phyloP scores from a whole-genome alignment of 2,888 invertebrate genomes.

The Luperina testacea region DNA sequence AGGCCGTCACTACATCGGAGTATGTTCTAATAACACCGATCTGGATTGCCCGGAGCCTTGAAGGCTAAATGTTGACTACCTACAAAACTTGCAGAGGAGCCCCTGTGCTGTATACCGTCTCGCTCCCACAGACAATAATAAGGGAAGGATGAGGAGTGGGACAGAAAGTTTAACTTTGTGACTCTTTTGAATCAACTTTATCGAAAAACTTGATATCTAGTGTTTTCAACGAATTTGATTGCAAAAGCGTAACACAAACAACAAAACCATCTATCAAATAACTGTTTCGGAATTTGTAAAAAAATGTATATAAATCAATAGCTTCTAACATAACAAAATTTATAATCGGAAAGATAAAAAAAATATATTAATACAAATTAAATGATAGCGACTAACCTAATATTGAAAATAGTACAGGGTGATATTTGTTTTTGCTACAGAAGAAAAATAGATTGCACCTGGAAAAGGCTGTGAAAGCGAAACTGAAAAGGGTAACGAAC shows the following conservation, averaged over 20 bases:
- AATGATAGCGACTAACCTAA: constrained; percentile 68
- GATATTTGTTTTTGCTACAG: constrained; percentile 89
- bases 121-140: neutral
- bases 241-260: neutral
- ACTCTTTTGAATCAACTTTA: constrained; percentile 21
- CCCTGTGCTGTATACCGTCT: neutral
- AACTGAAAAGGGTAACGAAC: constrained; percentile 88
- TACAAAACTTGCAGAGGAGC: constrained; percentile 3
- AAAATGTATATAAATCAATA: constrained; percentile 46
- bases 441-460: constrained; percentile 90
- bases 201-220: neutral
- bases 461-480: constrained; percentile 89
- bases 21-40: neutral
- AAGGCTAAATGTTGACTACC: constrained; percentile 6
- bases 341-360: constrained; percentile 24
- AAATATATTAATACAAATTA: constrained; percentile 32
- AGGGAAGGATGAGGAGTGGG: neutral
- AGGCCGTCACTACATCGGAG: neutral
- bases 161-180: neutral
- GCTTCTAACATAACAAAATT: constrained; percentile 7
- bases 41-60: neutral
- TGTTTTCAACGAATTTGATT: neutral
- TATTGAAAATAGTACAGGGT: constrained; percentile 71
- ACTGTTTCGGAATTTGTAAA: constrained; percentile 19
- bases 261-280: neutral